A percentile compares a stretch with the other conserved stretches of the same genome.
Conservation (phyloP, 2,113 vertebrate species). For the Halcyon malimbica region DNA sequence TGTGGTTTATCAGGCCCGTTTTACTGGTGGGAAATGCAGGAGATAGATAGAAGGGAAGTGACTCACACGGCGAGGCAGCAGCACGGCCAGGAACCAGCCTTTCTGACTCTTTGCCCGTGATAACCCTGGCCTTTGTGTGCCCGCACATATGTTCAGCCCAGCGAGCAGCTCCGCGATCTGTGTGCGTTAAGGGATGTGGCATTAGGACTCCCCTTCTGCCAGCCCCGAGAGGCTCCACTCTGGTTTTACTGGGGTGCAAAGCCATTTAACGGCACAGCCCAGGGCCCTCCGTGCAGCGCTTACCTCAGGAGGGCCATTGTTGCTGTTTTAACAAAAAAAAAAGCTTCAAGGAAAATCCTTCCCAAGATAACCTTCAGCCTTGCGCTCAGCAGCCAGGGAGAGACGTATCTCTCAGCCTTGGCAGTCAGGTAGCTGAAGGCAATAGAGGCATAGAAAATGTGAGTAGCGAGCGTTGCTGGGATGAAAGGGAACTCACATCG, state of each 20-base stretch:
- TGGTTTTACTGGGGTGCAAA: neutral
- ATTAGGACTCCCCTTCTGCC: neutral
- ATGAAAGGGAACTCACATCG: neutral
- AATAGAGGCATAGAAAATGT: neutral
- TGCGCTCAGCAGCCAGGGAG: neutral
- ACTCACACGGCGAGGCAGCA: neutral
- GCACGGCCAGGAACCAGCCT: neutral
- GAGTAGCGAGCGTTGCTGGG: neutral
- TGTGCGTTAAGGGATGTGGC: accelerated
- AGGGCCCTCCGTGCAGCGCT: accelerated
- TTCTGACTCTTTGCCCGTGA: neutral
- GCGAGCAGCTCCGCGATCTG: neutral
- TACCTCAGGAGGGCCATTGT: neutral
- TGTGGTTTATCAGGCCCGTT: neutral
- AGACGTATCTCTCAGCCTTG: neutral
- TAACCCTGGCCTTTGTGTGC: neutral
- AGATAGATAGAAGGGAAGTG: slow-evolving; percentile 33
- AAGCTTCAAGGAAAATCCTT: neutral
- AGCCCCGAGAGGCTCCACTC: neutral
- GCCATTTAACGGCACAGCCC: neutral
- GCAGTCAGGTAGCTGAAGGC: neutral
- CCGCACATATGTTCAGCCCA: neutral
- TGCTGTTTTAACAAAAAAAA: neutral
- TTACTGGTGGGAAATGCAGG: neutral
- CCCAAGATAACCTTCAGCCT: neutral